Evolutionary conservation across 2,888 invertebrate species (phyloP).

Genomic region (Cephus spinipes): DNA sequence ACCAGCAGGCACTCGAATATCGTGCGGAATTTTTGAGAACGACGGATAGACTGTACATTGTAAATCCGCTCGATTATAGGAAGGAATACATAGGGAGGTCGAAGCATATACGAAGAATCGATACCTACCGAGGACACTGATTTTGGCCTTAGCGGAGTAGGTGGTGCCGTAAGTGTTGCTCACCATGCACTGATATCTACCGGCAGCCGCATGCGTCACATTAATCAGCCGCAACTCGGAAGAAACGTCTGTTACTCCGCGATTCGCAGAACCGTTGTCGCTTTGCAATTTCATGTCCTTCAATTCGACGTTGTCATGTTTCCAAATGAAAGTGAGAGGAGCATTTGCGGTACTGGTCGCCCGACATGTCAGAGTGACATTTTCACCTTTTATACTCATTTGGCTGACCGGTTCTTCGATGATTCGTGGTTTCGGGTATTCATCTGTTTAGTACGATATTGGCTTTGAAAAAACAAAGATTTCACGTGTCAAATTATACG

Average conservation of each 20-base stretch:
- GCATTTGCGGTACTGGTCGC: slow-evolving; percentile 84
- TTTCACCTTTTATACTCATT: slow-evolving; percentile 88
- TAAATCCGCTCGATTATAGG: slow-evolving; percentile 25
- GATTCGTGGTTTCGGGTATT: slow-evolving; percentile 88
- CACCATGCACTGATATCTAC: slow-evolving; percentile 93
- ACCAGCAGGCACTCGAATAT: slow-evolving; percentile 87
- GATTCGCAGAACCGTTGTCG: slow-evolving; percentile 68
- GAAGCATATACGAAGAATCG: background rate
- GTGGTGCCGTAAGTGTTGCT: slow-evolving; percentile 90
- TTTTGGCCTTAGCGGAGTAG: slow-evolving; percentile 87
- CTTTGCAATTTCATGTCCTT: slow-evolving; percentile 61
- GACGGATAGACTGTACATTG: slow-evolving; percentile 79
- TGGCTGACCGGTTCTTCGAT: slow-evolving; percentile 84
- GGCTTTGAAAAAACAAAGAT: background rate
- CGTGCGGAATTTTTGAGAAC: slow-evolving; percentile 86
- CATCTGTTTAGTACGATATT: slow-evolving; percentile 66
- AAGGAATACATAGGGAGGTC: slow-evolving; percentile 10
- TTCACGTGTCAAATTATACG: slow-evolving; percentile 13
- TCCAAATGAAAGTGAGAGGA: slow-evolving; percentile 87
- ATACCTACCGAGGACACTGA: slow-evolving; percentile 83
- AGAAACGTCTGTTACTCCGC: slow-evolving; percentile 75
- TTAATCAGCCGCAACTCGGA: slow-evolving; percentile 81
- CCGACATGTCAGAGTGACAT: slow-evolving; percentile 84
- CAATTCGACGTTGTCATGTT: slow-evolving; percentile 82
- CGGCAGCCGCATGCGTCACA: slow-evolving; percentile 84